Evolutionary conservation across 2,113 vertebrate species (phyloP), one percentile per base, ranked within the genome.

Genomic region (Pterocles gutturalis): DNA sequence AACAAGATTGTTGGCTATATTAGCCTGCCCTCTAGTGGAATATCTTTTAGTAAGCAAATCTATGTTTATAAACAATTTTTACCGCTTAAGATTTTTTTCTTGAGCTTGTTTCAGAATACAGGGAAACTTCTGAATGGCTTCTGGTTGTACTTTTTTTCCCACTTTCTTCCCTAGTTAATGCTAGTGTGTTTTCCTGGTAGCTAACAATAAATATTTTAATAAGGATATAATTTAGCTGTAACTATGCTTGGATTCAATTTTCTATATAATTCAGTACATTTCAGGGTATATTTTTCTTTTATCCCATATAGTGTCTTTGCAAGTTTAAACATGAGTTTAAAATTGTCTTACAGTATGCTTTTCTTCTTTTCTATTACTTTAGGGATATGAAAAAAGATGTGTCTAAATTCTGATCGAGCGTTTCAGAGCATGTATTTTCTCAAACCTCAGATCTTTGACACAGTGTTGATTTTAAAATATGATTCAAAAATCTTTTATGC

Each of bases 11-110:
- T 73, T 90, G 28, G 49, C 80, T 91, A 17, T 85, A 53, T 93
- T 82, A 46, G 93, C 53, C 83, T 97, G 97, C 96, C 97, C 96
- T 96, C 97, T 97, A 97, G 97, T 96, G 97, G 96, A 84, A 64
- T 70, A 51, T 49, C 41, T 82, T 84, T 46, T 29, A 64, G 57
- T 77, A 83, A 86, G 51, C 64, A 90, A 71, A 71, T 62, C 13
- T 66, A 0, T 60, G 18, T 55, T 67, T 43, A 51, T 75, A 46
- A 34, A 22, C 1, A 2, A 9, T 58, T 77, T 77, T 65, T 75
- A 3, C 15, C 33, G 20, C 26, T 43, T 28, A 46, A 83, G 18
- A 53, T 9, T 41, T 80, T 75, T 75, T 45, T 33, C 36, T 78
- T 49, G 60, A 78, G 33, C 29, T 90, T 73, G 9, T 86, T 94